phyloP scores from a whole-genome alignment of 2,113 vertebrate genomes.

The Procapra przewalskii region DNA sequence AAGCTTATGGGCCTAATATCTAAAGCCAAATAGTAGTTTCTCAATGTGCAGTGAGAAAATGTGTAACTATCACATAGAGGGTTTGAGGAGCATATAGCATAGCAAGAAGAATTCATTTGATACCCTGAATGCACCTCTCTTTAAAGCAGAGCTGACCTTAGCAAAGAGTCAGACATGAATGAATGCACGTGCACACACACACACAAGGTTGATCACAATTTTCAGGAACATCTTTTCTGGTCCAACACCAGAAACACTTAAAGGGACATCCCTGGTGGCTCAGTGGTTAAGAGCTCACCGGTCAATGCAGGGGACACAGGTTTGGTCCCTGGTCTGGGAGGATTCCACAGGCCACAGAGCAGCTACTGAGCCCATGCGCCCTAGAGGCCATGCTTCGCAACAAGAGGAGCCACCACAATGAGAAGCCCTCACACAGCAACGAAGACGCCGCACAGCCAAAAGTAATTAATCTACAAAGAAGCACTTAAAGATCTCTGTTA shows the following conservation, averaged over 20 bases:
- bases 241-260: background rate
- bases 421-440: background rate
- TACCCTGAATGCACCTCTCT: background rate
- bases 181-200: background rate
- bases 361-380: accelerated
- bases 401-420: background rate
- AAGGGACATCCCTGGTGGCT: background rate
- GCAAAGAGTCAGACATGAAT: background rate
- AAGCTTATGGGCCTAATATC: background rate
- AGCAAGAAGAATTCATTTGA: background rate
- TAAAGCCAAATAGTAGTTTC: background rate
- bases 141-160: background rate
- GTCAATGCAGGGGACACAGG: background rate
- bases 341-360: background rate
- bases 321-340: background rate
- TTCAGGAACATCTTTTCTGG: background rate
- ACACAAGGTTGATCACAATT: background rate
- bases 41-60: background rate
- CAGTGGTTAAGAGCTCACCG: background rate
- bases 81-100: background rate
- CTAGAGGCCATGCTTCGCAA: background rate
- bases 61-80: background rate
- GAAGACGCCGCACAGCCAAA: background rate
- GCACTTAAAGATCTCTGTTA: background rate
- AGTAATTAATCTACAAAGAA: background rate